phyloP scores from a whole-genome alignment of 2,888 invertebrate species.

The Candidula unifasciata region DNA sequence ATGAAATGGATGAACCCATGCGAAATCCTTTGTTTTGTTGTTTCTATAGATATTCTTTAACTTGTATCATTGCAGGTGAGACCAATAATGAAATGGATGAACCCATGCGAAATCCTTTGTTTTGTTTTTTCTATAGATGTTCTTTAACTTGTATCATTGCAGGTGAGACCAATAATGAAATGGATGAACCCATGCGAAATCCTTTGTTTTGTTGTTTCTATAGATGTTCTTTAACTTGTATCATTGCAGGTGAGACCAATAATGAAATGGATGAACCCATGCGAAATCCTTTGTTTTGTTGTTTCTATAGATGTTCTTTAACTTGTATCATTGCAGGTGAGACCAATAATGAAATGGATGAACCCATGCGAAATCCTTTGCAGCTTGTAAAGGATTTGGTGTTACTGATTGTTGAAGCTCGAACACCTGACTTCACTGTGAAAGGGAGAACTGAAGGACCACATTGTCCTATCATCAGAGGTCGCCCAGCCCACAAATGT shows the following conservation, averaged over 20 bases:
- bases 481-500: conserved; percentile 50
- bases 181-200: conserved; percentile 80
- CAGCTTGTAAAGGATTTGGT: conserved; percentile 82
- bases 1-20: no score
- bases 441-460: conserved; percentile 85
- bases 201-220: no score
- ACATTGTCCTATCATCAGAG: conserved; percentile 80
- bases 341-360: conserved; percentile 82
- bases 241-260: no score
- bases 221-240: no score
- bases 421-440: conserved; percentile 79
- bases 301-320: not conserved
- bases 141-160: not conserved
- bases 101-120: no score
- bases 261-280: no score
- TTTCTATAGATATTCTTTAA: no score
- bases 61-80: no score
- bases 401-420: conserved; percentile 82
- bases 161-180: conserved; percentile 79
- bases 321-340: conserved; percentile 2
- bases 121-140: no score
- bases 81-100: no score
- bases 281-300: no score
- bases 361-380: conserved; percentile 79
- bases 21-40: no score